phyloP scores from a whole-genome alignment of 2,113 vertebrate genomes.

The Eulacestoma nigropectus region DNA sequence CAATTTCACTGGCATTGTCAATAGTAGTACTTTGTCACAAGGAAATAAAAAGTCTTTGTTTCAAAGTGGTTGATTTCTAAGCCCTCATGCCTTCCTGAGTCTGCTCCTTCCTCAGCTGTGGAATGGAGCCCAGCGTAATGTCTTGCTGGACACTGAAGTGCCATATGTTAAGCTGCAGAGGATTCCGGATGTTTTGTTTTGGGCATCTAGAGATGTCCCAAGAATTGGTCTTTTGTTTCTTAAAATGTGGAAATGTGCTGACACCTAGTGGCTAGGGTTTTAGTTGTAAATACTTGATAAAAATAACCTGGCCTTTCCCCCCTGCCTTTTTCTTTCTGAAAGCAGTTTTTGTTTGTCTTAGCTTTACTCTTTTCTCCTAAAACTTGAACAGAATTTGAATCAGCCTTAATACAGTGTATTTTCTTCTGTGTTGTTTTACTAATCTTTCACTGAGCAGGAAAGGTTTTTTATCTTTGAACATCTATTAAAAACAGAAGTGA shows the following conservation, averaged over 20 bases:
- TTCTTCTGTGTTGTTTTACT: not conserved
- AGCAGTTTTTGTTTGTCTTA: not conserved
- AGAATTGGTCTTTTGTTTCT: not conserved
- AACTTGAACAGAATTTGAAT: not conserved
- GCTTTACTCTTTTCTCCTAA: not conserved
- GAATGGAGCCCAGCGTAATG: not conserved
- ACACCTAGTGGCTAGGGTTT: constrained; percentile 59
- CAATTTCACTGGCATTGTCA: not conserved
- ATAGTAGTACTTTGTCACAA: not conserved
- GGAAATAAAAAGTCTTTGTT: not conserved
- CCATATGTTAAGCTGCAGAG: not conserved
- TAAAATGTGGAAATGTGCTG: constrained; percentile 13
- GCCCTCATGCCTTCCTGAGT: not conserved
- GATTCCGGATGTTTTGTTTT: not conserved
- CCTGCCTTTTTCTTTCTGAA: not conserved
- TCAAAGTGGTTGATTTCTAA: not conserved
- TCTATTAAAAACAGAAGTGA: not conserved
- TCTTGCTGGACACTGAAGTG: not conserved
- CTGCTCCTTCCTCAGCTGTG: not conserved
- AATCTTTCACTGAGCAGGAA: not conserved
- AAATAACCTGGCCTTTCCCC: not conserved
- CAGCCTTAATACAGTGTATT: not conserved
- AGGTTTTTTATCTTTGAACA: not conserved
- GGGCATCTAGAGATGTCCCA: fast-evolving
- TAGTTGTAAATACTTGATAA: not conserved